phyloP scores from a whole-genome alignment of 2,797 vertebrate genomes.

The Catostomus latipinnis region DNA sequence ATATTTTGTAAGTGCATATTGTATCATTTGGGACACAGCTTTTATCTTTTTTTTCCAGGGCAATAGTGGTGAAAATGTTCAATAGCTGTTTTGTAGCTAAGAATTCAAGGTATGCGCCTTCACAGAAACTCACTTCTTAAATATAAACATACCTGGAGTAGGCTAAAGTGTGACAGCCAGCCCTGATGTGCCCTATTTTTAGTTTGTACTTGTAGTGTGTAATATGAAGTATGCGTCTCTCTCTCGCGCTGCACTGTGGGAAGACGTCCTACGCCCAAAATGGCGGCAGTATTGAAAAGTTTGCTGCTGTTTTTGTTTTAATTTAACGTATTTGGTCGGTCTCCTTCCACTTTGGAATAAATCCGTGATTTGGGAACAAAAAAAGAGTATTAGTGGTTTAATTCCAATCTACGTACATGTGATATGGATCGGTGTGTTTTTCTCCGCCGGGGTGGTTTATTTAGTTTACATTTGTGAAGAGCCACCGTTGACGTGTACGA shows the following conservation, averaged over 20 bases:
- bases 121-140: too few relatives aligned
- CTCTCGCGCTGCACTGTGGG: constrained; percentile 76
- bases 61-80: too few relatives aligned
- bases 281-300: constrained; percentile 93
- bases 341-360: background rate
- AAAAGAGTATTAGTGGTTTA: background rate
- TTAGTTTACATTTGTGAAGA: constrained; percentile 51
- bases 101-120: too few relatives aligned
- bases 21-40: too few relatives aligned
- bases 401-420: background rate
- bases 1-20: too few relatives aligned
- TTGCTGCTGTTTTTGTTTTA: constrained; percentile 72
- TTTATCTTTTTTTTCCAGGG: too few relatives aligned
- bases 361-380: background rate
- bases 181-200: too few relatives aligned
- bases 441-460: constrained; percentile 22
- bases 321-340: constrained; percentile 61
- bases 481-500: constrained; percentile 53
- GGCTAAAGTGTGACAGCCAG: too few relatives aligned
- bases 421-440: constrained; percentile 4
- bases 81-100: too few relatives aligned
- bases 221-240: background rate
- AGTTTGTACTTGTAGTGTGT: too few relatives aligned
- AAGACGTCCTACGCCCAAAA: constrained; percentile 85
- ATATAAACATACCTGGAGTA: too few relatives aligned